Evolutionary conservation across 2,888 invertebrate genomes (phyloP).

Genomic region (Pseudococcus viburni): DNA sequence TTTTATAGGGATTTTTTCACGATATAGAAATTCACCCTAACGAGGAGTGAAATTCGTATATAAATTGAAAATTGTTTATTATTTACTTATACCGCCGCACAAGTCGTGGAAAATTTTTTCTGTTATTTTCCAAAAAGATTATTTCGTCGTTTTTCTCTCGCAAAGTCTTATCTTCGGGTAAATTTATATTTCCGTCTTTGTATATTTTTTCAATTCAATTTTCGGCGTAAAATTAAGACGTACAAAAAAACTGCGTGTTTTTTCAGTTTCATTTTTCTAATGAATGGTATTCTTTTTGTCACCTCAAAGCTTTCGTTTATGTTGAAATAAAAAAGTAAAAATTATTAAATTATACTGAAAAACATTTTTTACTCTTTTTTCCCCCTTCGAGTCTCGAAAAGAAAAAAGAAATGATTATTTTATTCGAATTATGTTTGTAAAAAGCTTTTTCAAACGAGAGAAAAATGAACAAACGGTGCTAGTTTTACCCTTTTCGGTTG

Average conservation of each 20-base stretch:
- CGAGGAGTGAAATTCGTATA: neutral
- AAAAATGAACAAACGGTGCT: neutral
- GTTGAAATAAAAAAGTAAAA: constrained; percentile 25
- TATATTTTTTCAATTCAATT: constrained; percentile 7
- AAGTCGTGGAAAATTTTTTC: neutral
- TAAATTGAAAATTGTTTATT: constrained; percentile 19
- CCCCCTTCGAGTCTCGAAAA: neutral
- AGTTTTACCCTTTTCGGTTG: neutral
- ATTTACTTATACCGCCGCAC: neutral
- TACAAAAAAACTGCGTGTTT: neutral
- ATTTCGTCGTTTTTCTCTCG: neutral
- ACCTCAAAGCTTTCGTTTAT: constrained; percentile 33
- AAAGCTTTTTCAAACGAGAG: constrained; percentile 10
- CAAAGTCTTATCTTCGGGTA: neutral
- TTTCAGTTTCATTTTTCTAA: constrained; percentile 17
- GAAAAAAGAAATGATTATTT: constrained; percentile 26
- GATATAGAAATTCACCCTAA: neutral
- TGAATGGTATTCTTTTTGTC: constrained; percentile 34
- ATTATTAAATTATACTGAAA: constrained; percentile 41
- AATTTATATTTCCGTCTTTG: neutral
- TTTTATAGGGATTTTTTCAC: neutral
- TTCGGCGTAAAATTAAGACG: neutral
- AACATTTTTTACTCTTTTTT: constrained; percentile 21
- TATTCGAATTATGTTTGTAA: neutral
- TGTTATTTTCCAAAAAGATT: neutral